Percentiles rank a stretch among this genome's conserved stretches.
Evolutionary conservation across 1,140 invertebrate species (phyloP).

Genomic region (Aphaenogaster floridana): DNA sequence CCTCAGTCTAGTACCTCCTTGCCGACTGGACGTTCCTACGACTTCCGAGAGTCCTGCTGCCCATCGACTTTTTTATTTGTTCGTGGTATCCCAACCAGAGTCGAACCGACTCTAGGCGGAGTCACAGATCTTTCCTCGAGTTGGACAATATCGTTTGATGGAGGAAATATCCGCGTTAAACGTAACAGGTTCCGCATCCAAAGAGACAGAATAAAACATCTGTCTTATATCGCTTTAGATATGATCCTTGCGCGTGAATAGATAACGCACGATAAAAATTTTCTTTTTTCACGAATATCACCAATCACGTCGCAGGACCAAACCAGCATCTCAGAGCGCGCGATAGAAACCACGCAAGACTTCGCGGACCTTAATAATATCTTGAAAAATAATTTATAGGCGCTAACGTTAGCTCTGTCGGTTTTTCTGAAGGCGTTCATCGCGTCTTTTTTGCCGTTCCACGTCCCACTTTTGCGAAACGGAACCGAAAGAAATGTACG

Average conservation of each 20-base stretch:
- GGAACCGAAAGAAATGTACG: slow-evolving; percentile 5
- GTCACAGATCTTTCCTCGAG: slow-evolving; percentile 8
- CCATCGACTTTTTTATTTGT: slow-evolving; percentile 37
- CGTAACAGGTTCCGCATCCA: background rate
- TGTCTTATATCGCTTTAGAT: background rate
- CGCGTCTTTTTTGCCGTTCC: slow-evolving; percentile 1
- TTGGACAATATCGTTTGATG: slow-evolving; percentile 20
- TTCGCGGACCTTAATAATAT: slow-evolving; percentile 16
- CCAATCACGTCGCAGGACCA: background rate
- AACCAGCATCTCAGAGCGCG: background rate
- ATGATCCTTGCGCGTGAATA: background rate
- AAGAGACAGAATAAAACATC: background rate
- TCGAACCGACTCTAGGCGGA: slow-evolving; percentile 9
- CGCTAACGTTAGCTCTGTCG: slow-evolving; percentile 4
- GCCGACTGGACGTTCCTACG: slow-evolving; percentile 47
- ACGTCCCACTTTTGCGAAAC: slow-evolving; percentile 16
- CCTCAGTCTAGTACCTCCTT: slow-evolving; percentile 40
- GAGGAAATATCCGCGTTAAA: slow-evolving; percentile 11
- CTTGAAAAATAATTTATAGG: slow-evolving; percentile 36
- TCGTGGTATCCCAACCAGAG: slow-evolving; percentile 30
- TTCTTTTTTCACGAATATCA: background rate
- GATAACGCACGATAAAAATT: background rate
- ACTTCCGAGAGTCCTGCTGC: slow-evolving; percentile 26
- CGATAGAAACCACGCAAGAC: slow-evolving; percentile 7
- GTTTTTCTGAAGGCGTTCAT: slow-evolving; percentile 23